Evolutionary conservation across 2,888 invertebrate species (phyloP).

Genomic region (Pyrrhosoma nymphula): DNA sequence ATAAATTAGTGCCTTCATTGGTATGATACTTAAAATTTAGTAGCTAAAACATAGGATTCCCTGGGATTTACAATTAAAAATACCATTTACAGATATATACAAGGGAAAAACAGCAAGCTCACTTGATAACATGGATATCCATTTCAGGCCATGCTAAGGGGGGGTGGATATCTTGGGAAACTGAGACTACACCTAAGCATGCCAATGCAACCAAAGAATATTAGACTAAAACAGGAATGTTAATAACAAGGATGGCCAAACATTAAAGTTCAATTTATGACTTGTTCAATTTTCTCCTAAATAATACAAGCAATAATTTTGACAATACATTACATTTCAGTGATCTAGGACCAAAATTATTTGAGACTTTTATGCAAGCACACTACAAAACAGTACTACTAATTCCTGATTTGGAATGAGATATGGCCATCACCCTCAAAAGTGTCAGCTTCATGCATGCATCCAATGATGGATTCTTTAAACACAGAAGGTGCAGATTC

Average conservation of each 20-base stretch:
- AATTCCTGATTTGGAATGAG: not conserved
- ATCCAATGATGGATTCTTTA: not conserved
- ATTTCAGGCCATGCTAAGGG: not conserved
- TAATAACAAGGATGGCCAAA: not conserved
- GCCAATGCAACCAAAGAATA: not conserved
- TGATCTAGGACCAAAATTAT: not conserved
- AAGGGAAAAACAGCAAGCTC: not conserved
- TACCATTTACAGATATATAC: slow-evolving; percentile 24
- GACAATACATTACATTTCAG: not conserved
- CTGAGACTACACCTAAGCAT: not conserved
- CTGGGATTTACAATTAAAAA: not conserved
- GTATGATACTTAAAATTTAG: slow-evolving; percentile 44
- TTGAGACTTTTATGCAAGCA: not conserved
- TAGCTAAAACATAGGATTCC: slow-evolving; percentile 13
- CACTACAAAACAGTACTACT: not conserved
- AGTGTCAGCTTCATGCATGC: not conserved
- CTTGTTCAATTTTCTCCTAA: not conserved
- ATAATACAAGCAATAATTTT: not conserved
- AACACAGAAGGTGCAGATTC: not conserved
- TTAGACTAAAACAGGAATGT: not conserved
- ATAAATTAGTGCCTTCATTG: slow-evolving; percentile 12
- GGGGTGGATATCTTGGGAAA: not conserved
- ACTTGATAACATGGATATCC: not conserved
- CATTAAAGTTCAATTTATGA: not conserved
- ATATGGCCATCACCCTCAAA: not conserved